phyloP scores from a whole-genome alignment of 2,113 vertebrate genomes.

The Aldabrachelys gigantea region DNA sequence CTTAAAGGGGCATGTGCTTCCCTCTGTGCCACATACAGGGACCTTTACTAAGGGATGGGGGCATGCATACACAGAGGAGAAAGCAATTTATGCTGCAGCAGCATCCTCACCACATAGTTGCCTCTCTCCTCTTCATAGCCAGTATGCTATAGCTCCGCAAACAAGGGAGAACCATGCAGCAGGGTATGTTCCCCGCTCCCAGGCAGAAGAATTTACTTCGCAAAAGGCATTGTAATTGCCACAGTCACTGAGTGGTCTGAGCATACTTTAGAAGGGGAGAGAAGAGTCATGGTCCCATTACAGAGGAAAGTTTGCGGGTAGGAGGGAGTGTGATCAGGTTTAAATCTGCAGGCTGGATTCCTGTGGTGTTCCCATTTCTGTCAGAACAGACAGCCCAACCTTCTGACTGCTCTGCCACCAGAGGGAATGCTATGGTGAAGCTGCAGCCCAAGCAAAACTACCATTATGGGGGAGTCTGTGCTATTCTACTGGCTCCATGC shows the following conservation, averaged over 20 bases:
- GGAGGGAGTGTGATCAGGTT: neutral
- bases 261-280: neutral
- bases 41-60: neutral
- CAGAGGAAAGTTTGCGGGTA: neutral
- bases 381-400: neutral
- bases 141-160: neutral
- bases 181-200: neutral
- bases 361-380: neutral
- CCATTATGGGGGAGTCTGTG: neutral
- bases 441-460: neutral
- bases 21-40: neutral
- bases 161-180: neutral
- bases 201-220: neutral
- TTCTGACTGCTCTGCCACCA: neutral
- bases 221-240: neutral
- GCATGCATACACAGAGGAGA: too few species aligned
- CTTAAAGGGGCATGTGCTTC: too few species aligned
- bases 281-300: neutral
- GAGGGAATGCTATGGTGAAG: neutral
- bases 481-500: neutral
- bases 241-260: neutral
- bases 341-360: neutral
- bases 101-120: too few species aligned
- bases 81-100: too few species aligned
- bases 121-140: neutral